Conservation (phyloP, 2,888 invertebrate genomes). For the Drosophila fulvimacula region DNA sequence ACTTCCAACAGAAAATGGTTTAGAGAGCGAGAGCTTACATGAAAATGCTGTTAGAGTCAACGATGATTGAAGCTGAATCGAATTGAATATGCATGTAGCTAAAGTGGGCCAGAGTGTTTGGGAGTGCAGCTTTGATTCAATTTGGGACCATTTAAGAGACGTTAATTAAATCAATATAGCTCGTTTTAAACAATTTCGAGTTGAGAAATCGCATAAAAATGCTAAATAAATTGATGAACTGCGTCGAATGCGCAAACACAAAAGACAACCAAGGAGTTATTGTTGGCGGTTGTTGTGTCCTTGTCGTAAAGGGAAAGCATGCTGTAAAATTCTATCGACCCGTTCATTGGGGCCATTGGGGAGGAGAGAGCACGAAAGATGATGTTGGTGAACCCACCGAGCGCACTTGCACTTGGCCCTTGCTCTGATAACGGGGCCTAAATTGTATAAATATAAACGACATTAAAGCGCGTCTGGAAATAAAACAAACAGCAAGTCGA, state of each 20-base stretch:
- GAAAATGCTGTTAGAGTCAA: slow-evolving; percentile 19
- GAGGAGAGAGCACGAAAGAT: slow-evolving; percentile 18
- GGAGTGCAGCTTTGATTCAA: slow-evolving; percentile 10
- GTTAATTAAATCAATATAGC: slow-evolving; percentile 72
- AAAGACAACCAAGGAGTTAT: slow-evolving; percentile 47
- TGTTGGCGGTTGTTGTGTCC: slow-evolving; percentile 42
- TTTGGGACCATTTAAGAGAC: slow-evolving; percentile 59
- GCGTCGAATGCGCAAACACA: slow-evolving; percentile 55
- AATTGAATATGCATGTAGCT: slow-evolving; percentile 48
- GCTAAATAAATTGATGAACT: slow-evolving; percentile 76
- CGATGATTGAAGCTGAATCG: slow-evolving; percentile 6
- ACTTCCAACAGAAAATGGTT: slow-evolving; percentile 11
- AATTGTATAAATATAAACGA: slow-evolving; percentile 78
- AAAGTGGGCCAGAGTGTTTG: slow-evolving; percentile 21
- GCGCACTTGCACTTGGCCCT: slow-evolving; percentile 56
- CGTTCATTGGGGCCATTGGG: slow-evolving; percentile 33
- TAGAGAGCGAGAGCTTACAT: slow-evolving; percentile 10
- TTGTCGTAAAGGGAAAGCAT: slow-evolving; percentile 54
- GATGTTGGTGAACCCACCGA: slow-evolving; percentile 25
- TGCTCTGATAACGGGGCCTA: slow-evolving; percentile 21
- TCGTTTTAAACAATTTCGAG: slow-evolving; percentile 59
- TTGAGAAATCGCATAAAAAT: slow-evolving; percentile 65
- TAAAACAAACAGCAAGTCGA: slow-evolving; percentile 75
- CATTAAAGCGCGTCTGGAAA: slow-evolving; percentile 76
- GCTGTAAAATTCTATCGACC: slow-evolving; percentile 66